These are phyloP conservation scores for Chironomus riparius DNA, from an alignment of 2,888 invertebrate genomes.

Conservation along the genomic window DNA sequence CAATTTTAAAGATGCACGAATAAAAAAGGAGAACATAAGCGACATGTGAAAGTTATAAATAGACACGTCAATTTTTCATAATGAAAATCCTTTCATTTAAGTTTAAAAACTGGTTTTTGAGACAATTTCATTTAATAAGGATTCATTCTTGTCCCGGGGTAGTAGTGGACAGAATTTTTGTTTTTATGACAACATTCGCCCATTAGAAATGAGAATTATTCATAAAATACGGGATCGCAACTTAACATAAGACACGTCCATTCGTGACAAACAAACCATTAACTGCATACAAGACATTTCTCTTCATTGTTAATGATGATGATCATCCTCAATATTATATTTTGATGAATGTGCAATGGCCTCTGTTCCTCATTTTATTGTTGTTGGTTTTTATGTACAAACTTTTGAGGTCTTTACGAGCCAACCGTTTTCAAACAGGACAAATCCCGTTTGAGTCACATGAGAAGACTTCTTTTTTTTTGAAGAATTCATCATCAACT, in stretches of 20 bases:
- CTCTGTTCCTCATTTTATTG: neutral
- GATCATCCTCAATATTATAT: neutral
- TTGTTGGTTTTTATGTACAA: neutral
- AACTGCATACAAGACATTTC: neutral
- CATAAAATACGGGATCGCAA: constrained; percentile 21
- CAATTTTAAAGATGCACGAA: neutral
- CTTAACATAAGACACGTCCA: neutral
- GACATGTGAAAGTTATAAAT: constrained; percentile 25
- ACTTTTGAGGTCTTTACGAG: no score
- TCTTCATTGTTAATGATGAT: neutral
- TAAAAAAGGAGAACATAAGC: neutral
- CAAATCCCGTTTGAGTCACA: constrained; percentile 20
- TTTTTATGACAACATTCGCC: neutral
- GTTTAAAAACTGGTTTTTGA: no score
- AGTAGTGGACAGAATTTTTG: neutral
- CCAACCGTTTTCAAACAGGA: neutral
- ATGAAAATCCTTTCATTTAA: neutral
- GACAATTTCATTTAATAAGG: no score
- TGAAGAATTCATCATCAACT: constrained; percentile 26
- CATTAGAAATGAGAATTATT: neutral
- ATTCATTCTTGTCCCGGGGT: neutral
- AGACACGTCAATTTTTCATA: constrained; percentile 25
- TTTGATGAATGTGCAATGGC: constrained; percentile 6
- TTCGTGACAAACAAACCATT: constrained; percentile 23
- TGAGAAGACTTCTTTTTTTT: neutral